Conservation (phyloP, 2,888 invertebrate genomes). For the Philhelius pedissequus region DNA sequence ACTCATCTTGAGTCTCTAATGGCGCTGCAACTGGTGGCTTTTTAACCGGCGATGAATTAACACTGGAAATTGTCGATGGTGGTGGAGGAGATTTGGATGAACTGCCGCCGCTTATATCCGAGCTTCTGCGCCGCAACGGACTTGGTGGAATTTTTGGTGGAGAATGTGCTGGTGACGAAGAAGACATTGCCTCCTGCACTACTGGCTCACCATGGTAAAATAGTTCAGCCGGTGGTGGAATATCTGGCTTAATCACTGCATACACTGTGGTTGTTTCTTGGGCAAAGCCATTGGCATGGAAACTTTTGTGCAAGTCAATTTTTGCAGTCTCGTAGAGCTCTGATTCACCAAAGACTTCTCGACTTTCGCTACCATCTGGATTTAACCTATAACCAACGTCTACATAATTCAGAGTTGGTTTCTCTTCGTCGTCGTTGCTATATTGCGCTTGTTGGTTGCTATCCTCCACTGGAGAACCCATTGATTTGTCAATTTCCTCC, state of each 20-base stretch:
- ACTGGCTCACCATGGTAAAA: conserved; percentile 70
- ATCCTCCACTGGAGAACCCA: conserved; percentile 1
- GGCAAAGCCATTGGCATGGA: conserved; percentile 76
- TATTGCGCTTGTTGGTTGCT: conserved; percentile 37
- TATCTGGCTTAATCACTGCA: conserved; percentile 78
- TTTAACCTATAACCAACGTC: conserved; percentile 79
- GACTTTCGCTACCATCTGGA: conserved; percentile 78
- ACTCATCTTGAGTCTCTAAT: conserved; percentile 75
- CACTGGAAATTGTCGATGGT: conserved; percentile 70
- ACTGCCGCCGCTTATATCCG: conserved; percentile 61
- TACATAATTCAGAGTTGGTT: conserved; percentile 77
- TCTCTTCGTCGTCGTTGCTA: conserved; percentile 69
- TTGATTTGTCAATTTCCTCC: conserved; percentile 25
- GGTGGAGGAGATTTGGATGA: conserved; percentile 73
- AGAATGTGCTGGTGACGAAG: conserved; percentile 71
- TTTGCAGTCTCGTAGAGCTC: conserved; percentile 78
- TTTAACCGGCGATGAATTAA: conserved; percentile 72
- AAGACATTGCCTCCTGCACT: conserved; percentile 71
- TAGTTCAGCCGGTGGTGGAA: conserved; percentile 72
- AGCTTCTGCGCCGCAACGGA: conserved; percentile 58
- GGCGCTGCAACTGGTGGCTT: conserved; percentile 73
- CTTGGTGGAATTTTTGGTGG: conserved; percentile 66
- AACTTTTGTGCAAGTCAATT: conserved; percentile 77
- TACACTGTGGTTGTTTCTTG: conserved; percentile 78
- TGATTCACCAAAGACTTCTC: conserved; percentile 77